phyloP scores from a whole-genome alignment of 2,888 invertebrate species.

The Coelinius sp. region DNA sequence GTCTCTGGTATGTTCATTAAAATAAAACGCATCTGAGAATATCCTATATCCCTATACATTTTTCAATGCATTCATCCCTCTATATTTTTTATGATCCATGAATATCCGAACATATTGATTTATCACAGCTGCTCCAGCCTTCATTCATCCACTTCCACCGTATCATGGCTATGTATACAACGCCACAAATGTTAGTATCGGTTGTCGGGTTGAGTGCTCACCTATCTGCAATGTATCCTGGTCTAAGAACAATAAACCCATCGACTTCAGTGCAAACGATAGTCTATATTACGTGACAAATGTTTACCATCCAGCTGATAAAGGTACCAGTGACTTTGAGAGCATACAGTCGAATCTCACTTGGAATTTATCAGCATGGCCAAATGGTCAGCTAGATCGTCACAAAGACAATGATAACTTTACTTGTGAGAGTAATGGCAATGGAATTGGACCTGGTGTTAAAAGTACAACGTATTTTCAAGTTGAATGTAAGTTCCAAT shows the following conservation, averaged over 20 bases:
- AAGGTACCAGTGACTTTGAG: constrained; percentile 88
- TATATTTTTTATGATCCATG: constrained; percentile 10
- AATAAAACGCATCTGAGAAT: constrained; percentile 51
- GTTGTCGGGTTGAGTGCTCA: constrained; percentile 91
- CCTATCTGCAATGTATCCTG: constrained; percentile 89
- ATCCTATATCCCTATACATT: constrained; percentile 58
- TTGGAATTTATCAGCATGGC: constrained; percentile 91
- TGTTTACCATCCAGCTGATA: constrained; percentile 80
- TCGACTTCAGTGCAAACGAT: constrained; percentile 74
- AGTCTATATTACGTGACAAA: constrained; percentile 79
- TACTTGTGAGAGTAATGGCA: constrained; percentile 85
- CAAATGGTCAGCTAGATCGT: constrained; percentile 82
- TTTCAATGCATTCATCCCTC: constrained; percentile 32
- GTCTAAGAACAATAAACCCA: constrained; percentile 83
- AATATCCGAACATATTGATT: constrained; percentile 71
- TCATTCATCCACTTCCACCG: constrained; percentile 86
- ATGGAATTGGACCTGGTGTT: constrained; percentile 85
- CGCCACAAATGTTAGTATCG: constrained; percentile 78
- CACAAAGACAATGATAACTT: constrained; percentile 82
- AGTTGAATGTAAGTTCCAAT: constrained; percentile 85
- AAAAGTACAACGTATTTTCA: constrained; percentile 88
- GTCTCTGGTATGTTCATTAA: constrained; percentile 74
- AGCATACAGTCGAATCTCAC: constrained; percentile 89
- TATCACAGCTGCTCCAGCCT: constrained; percentile 89
- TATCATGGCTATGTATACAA: constrained; percentile 87